These are phyloP conservation scores for Brachyhypopomus occidentalis DNA, from an alignment of 2,113 vertebrate species.

Conservation along the genomic window DNA sequence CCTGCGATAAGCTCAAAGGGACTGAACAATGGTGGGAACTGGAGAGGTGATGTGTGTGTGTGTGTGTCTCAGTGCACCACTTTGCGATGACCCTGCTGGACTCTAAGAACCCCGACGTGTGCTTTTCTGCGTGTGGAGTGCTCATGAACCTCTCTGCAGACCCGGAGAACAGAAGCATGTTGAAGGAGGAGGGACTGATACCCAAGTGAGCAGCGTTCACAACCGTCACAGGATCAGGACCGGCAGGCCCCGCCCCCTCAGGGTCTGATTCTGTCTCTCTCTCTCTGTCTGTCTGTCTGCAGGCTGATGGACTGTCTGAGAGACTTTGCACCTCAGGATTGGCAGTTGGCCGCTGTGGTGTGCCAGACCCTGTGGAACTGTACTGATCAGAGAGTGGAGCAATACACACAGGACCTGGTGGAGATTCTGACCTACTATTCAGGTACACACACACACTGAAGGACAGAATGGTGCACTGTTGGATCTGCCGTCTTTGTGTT, in stretches of 20 bases:
- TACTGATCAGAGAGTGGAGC: conserved; percentile 67
- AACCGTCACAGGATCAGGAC: conserved; percentile 17
- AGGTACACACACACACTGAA: conserved; percentile 67
- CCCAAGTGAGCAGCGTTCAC: conserved; percentile 79
- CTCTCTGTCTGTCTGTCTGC: conserved; percentile 38
- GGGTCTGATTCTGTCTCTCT: conserved; percentile 27
- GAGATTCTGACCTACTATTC: conserved; percentile 75
- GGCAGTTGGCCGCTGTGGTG: conserved; percentile 87
- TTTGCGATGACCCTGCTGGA: conserved; percentile 87
- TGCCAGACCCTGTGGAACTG: conserved; percentile 96
- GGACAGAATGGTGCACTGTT: neutral
- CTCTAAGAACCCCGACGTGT: conserved; percentile 86
- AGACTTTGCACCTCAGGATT: conserved; percentile 88
- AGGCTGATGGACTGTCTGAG: conserved; percentile 89
- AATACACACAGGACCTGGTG: conserved; percentile 69
- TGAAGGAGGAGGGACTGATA: conserved; percentile 79
- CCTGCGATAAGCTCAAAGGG: neutral
- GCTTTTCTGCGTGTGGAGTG: conserved; percentile 91
- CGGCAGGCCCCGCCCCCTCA: too few species aligned
- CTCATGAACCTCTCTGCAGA: conserved; percentile 89
- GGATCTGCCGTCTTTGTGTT: conserved; percentile 14
- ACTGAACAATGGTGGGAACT: neutral
- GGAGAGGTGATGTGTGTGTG: neutral
- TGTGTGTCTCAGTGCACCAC: conserved; percentile 79
- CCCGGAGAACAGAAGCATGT: conserved; percentile 65